These are phyloP conservation scores for Standfussiana lucernea DNA, from an alignment of 2,888 invertebrate species.

Conservation along the genomic window DNA sequence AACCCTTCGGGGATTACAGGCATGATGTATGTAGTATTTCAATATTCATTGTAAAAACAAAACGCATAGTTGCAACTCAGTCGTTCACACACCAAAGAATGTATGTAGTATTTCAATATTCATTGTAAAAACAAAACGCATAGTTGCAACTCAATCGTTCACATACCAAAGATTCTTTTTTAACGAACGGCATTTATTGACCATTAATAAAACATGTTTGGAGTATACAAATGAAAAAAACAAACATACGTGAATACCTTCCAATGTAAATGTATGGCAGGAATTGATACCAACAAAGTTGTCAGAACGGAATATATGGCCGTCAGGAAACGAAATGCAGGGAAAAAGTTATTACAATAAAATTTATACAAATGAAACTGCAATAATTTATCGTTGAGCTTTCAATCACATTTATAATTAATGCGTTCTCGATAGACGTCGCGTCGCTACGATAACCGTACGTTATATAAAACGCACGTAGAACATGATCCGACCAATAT, in stretches of 20 bases:
- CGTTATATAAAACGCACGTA: constrained; percentile 63
- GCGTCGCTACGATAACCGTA: constrained; percentile 43
- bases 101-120: too few relatives aligned
- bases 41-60: constrained; percentile 12
- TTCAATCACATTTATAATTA: constrained; percentile 68
- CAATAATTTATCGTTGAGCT: constrained; percentile 61
- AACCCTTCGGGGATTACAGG: too few relatives aligned
- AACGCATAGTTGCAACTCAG: constrained; percentile 22
- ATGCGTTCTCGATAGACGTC: constrained; percentile 60
- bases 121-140: constrained; percentile 10
- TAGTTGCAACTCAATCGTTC: constrained; percentile 18
- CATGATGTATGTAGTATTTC: too few relatives aligned
- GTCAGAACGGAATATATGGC: constrained; percentile 44
- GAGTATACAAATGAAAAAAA: constrained; percentile 39
- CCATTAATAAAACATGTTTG: constrained; percentile 54
- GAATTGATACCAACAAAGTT: constrained; percentile 59
- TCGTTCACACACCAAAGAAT: constrained; percentile 7
- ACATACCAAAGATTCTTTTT: constrained; percentile 23
- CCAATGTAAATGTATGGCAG: constrained; percentile 24
- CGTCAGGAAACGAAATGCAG: constrained; percentile 41
- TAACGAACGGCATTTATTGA: constrained; percentile 34
- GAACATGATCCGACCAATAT: constrained; percentile 75
- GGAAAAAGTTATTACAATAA: constrained; percentile 38
- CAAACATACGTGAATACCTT: constrained; percentile 34
- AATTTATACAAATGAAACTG: constrained; percentile 49